phyloP scores from a whole-genome alignment of 2,797 vertebrate species.

The Anas georgica region DNA sequence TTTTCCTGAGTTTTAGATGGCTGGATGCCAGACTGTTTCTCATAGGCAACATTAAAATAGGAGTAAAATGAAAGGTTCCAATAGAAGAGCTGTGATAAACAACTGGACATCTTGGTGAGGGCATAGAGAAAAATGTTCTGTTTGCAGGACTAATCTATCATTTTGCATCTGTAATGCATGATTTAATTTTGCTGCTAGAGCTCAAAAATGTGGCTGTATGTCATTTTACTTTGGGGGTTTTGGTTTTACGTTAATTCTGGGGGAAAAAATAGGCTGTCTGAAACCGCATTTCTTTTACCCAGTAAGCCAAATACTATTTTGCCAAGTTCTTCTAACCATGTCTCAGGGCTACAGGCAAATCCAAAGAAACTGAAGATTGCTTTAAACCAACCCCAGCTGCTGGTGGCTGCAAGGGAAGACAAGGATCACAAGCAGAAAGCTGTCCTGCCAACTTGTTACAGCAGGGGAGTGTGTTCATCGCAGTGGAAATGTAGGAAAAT shows the following conservation, averaged over 20 bases:
- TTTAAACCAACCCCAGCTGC: background rate
- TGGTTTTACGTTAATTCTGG: background rate
- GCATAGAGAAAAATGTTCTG: constrained; percentile 6
- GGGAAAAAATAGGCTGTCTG: background rate
- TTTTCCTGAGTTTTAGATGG: background rate
- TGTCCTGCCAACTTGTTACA: background rate
- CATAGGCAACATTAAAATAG: background rate
- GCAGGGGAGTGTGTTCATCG: background rate
- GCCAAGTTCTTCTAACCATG: background rate
- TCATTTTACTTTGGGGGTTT: background rate
- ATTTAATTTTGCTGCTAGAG: constrained; percentile 3
- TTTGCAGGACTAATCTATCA: background rate
- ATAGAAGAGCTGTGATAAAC: background rate
- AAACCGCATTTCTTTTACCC: background rate
- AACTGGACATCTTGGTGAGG: background rate
- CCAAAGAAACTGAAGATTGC: background rate
- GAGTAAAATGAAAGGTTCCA: background rate
- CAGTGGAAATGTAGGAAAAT: background rate
- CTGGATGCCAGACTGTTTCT: background rate
- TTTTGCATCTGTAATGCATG: constrained; percentile 15
- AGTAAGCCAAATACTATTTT: background rate
- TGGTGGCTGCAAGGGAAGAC: background rate
- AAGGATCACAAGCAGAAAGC: background rate
- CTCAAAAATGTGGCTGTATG: background rate
- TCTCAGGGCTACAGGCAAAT: background rate